Conservation (phyloP, 1,140 invertebrate species). For the Lucilia cuprina region DNA sequence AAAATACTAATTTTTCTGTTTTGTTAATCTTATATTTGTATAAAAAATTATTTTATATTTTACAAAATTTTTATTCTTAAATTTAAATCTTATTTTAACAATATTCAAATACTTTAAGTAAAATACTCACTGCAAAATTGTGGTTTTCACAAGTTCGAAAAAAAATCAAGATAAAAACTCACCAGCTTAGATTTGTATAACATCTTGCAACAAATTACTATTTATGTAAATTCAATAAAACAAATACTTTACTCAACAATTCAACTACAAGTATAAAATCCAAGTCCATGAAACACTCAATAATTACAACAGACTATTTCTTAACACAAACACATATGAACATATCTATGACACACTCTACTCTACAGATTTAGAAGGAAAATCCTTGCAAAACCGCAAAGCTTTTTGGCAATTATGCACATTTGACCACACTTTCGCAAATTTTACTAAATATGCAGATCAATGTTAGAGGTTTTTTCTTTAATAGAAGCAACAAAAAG, state of each 20-base stretch:
- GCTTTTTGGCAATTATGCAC: conserved; percentile 13
- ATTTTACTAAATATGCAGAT: background rate
- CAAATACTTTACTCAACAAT: background rate
- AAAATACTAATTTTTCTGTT: no score
- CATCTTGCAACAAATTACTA: background rate
- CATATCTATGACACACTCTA: no score
- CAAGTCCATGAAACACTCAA: background rate
- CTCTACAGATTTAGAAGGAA: background rate
- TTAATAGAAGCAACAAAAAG: background rate
- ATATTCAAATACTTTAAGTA: background rate
- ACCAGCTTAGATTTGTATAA: background rate
- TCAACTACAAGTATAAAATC: background rate
- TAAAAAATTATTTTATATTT: no score
- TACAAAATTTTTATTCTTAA: background rate
- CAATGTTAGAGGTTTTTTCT: background rate
- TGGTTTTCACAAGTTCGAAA: background rate
- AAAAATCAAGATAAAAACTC: background rate
- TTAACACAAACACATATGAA: no score
- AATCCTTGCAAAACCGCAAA: background rate
- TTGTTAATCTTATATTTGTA: no score
- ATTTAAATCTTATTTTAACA: background rate
- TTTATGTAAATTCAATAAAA: conserved; percentile 7
- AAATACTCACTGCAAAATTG: background rate
- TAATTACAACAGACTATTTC: background rate
- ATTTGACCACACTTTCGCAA: background rate